phyloP scores from a whole-genome alignment of 2,888 invertebrate species.

The Corbicula japonica region DNA sequence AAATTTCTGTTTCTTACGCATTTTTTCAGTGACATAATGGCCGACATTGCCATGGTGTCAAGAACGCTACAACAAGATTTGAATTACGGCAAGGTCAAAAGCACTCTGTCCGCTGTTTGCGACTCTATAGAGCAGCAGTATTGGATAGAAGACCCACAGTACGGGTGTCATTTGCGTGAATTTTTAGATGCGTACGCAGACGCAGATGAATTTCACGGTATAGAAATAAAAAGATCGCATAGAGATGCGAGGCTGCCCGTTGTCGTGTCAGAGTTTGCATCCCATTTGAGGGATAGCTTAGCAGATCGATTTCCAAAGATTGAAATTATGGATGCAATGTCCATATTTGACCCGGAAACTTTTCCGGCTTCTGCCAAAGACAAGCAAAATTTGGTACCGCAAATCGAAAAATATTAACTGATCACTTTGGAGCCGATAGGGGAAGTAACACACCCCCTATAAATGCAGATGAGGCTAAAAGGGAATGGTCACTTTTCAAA shows the following conservation, averaged over 20 bases:
- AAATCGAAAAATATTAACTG: slow-evolving; percentile 10
- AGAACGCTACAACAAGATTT: slow-evolving; percentile 30
- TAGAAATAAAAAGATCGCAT: slow-evolving; percentile 32
- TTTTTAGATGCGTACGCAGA: slow-evolving; percentile 20
- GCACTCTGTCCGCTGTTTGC: slow-evolving; percentile 30
- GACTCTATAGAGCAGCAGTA: slow-evolving; percentile 50
- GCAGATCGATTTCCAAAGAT: slow-evolving; percentile 28
- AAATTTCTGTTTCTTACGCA: slow-evolving; percentile 40
- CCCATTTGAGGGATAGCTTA: slow-evolving; percentile 8
- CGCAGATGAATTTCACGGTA: slow-evolving; percentile 12
- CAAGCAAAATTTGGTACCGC: slow-evolving; percentile 33
- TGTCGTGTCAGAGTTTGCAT: slow-evolving; percentile 34
- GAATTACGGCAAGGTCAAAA: slow-evolving; percentile 17
- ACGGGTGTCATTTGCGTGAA: slow-evolving; percentile 19
- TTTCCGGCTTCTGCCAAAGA: slow-evolving; percentile 24
- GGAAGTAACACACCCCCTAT: slow-evolving; percentile 43
- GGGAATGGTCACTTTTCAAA: slow-evolving; percentile 38
- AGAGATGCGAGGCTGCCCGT: slow-evolving; percentile 30
- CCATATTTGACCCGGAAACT: slow-evolving; percentile 33
- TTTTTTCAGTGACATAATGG: slow-evolving; percentile 52
- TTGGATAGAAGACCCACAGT: slow-evolving; percentile 27
- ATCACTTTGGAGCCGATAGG: slow-evolving; percentile 28
- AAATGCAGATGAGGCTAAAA: slow-evolving; percentile 10
- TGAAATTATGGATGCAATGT: slow-evolving; percentile 46
- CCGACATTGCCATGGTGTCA: slow-evolving; percentile 35